Base-by-base conservation (phyloP, 2,888 invertebrate species). In the Clanis bilineata region DNA sequence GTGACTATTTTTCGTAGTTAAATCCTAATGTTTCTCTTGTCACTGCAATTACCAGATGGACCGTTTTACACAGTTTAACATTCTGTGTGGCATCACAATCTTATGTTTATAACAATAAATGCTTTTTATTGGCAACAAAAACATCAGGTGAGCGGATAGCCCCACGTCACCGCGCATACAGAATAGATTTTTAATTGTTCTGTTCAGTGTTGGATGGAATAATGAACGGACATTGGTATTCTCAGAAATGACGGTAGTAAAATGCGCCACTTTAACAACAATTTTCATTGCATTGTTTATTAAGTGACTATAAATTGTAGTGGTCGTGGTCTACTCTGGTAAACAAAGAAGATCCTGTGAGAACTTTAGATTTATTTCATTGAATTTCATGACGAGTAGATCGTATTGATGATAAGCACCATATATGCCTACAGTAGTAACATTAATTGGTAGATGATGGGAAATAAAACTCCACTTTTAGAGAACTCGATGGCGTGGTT, bases 111-210 rank as follows among this genome's bases (percentile, higher is more conserved):
- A 71, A 75, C 79, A 77, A 82, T 81, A 85, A 85, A 85, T 73
- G 71, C 70, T 79, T 86, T 88, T 89, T 85, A 89, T 86, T 85
- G 76, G 77, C 82, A 80, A 84, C 86, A 83, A 82, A 83, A 79
- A 77, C 73, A 75, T 78, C 77, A 74, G 76, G 72, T 76, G 79
- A 80, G 71, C 83, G 82, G 83, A 82, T 82, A 83, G 79, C 65
- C 64, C 73, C 62, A 77, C 66, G 66, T 67, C 73, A 64, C 63
- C 63, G 66, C 73, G 89, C 86, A 89, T 90, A 88, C 86, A 66
- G 74, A 90, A 78, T 77, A 82, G 82, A 78, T 79, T 88, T 89
- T 90, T 90, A 90, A 90, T 90, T 89, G 86, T 83, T 81, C 64
- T 64, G 66, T 68, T 61, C 69, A 71, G 74, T 70, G 74, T 70